Conservation (phyloP, 1,140 invertebrate species). For the Calliopsis andreniformis region DNA sequence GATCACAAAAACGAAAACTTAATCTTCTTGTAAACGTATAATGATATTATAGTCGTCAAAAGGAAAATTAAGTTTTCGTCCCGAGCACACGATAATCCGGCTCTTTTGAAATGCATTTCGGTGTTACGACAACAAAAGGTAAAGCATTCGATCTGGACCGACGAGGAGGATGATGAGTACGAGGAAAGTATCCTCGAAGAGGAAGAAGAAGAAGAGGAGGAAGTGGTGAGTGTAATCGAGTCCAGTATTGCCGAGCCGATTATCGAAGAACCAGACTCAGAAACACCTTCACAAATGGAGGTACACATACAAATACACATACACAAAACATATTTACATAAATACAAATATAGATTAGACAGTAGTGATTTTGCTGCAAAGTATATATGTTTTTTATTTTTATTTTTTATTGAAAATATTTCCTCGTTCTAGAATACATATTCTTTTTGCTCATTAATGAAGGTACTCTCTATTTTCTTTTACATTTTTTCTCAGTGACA, state of each 20-base stretch:
- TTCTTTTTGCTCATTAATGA: too few species aligned
- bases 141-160: constrained; percentile 50
- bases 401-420: constrained; percentile 8
- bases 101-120: constrained; percentile 38
- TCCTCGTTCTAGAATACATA: too few species aligned
- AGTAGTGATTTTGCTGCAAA: too few species aligned
- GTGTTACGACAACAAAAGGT: constrained; percentile 47
- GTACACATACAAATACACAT: constrained; percentile 68
- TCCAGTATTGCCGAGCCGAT: constrained; percentile 70
- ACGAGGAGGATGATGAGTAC: constrained; percentile 64
- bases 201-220: constrained; percentile 78
- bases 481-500: not conserved
- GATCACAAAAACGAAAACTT: not conserved
- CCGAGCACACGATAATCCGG: constrained; percentile 30
- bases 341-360: too few species aligned
- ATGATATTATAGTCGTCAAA: not conserved
- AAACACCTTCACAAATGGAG: constrained; percentile 67
- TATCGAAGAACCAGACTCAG: constrained; percentile 68
- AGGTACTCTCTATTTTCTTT: too few species aligned
- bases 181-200: constrained; percentile 73
- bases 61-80: not conserved
- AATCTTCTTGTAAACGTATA: not conserved
- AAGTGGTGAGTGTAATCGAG: constrained; percentile 75
- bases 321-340: constrained; percentile 52
- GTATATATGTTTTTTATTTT: too few species aligned